phyloP scores from a whole-genome alignment of 1,140 invertebrate genomes.

The Campoletis sonorensis region DNA sequence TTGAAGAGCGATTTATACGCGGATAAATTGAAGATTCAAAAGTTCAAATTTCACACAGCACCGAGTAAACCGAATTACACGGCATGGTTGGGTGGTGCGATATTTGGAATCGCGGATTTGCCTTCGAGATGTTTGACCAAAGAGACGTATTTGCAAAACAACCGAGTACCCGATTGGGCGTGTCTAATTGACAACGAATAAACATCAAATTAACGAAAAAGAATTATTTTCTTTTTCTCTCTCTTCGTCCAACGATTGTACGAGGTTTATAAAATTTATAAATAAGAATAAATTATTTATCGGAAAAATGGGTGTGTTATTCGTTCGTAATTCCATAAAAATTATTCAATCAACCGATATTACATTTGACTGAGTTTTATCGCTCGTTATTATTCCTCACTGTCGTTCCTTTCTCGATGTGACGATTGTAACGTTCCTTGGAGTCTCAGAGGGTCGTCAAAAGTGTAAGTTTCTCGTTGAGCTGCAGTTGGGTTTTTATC shows the following conservation, averaged over 20 bases:
- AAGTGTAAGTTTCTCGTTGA: conserved; percentile 95
- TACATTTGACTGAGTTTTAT: conserved; percentile 23
- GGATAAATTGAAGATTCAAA: conserved; percentile 80
- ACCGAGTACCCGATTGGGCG: conserved; percentile 89
- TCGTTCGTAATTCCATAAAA: neutral
- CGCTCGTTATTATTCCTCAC: conserved; percentile 8
- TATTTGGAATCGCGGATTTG: conserved; percentile 90
- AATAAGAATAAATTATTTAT: conserved; percentile 46
- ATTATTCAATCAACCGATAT: conserved; percentile 5
- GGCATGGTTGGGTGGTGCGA: conserved; percentile 90
- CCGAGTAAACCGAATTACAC: conserved; percentile 91
- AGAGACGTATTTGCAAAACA: conserved; percentile 84
- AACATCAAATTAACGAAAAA: conserved; percentile 19
- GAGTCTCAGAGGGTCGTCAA: conserved; percentile 82
- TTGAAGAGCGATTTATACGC: conserved; percentile 81
- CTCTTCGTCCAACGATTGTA: no score
- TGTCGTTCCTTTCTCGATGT: conserved; percentile 21
- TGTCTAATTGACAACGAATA: conserved; percentile 80
- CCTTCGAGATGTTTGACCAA: conserved; percentile 84
- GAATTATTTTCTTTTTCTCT: neutral
- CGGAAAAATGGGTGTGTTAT: conserved; percentile 25
- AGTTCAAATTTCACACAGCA: conserved; percentile 87
- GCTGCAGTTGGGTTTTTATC: conserved; percentile 95
- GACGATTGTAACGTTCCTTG: neutral
- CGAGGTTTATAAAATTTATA: conserved; percentile 38